Evolutionary conservation across 2,797 vertebrate genomes (phyloP), one percentile per base, ranked within the genome.

Genomic region (Molossus alvarezi): DNA sequence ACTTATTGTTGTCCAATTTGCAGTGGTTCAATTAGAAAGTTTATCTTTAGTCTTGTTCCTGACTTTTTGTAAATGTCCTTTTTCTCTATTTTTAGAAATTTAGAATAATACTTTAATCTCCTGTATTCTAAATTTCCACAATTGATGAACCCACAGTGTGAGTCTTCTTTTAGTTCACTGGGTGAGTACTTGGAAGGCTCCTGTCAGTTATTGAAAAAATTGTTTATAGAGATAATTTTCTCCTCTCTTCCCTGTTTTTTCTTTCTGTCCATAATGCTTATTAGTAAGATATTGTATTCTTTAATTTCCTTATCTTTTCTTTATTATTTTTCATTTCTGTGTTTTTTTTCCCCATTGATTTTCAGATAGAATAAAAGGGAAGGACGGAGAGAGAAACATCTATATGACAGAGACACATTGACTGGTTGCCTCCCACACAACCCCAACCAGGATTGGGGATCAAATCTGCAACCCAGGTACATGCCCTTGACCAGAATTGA

Each of bases 301-400:
- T 92, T 65, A n/a, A 82, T 92, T 80, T 84, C 72, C 12, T 83
- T 33, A 69, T n/a, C 4, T 48, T 96, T 96, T 79, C 14, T 75
- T n/a, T 79, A 77, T 82, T n/a, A 57, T 41, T 92, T 87, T 71
- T 55, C 41, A 73, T 57, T 23, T 57, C n/a, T 79, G 41, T 45
- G 41, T 45, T 45, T 45, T 41, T 41, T 45, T 45, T 45, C 41
- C 41, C 41, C 41, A 45, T 45, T 45, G 41, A 45, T 45, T 45
- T 45, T 45, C 41, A 45, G 41, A 45, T 45, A 45, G 41, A 45
- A 45, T 45, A 6, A 45, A 45, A 45, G 41, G 41, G 6, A 45
- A 6, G 41, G 41, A 45, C 5, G 41, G 41, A 45, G 41, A 45
- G 41, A 45, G 41, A 45, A 45, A 45, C 41, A 45, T 45, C 5